A percentile compares a stretch with the other conserved stretches of the same genome.
phyloP scores from a whole-genome alignment of 2,888 invertebrate genomes.

The Cheilosia vulpina region DNA sequence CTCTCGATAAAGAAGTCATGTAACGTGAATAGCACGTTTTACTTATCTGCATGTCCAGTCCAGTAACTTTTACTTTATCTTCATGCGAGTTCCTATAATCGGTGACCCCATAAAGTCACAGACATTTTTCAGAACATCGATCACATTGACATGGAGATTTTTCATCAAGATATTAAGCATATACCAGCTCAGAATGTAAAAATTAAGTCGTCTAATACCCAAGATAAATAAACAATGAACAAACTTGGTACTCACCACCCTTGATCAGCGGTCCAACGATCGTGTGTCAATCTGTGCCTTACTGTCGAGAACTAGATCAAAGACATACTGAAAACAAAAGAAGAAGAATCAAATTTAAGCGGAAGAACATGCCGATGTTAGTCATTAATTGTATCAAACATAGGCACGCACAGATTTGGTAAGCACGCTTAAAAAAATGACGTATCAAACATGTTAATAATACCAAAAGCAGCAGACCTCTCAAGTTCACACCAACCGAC shows the following conservation, averaged over 20 bases:
- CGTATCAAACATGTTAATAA: neutral
- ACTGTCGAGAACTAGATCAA: slow-evolving; percentile 10
- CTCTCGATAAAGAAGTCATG: too few relatives aligned
- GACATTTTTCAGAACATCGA: too few relatives aligned
- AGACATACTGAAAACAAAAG: neutral
- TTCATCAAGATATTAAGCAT: too few relatives aligned
- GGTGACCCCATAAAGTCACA: neutral
- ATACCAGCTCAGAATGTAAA: neutral
- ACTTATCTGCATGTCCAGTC: neutral
- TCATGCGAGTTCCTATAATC: neutral
- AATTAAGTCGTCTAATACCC: neutral
- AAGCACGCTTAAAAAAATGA: neutral
- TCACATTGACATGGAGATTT: too few relatives aligned
- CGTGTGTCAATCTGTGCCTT: neutral
- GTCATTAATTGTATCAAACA: slow-evolving; percentile 1
- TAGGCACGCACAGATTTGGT: neutral
- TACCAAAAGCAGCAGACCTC: neutral
- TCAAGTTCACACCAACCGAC: neutral
- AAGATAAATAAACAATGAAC: neutral
- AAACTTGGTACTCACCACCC: neutral
- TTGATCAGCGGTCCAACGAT: slow-evolving; percentile 1
- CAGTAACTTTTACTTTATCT: neutral
- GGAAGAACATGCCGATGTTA: slow-evolving; percentile 20
- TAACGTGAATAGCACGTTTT: too few relatives aligned
- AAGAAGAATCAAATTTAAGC: slow-evolving; percentile 3